Evolutionary conservation across 2,797 vertebrate species (phyloP).

Genomic region (Petrocephalus schoutedeni): DNA sequence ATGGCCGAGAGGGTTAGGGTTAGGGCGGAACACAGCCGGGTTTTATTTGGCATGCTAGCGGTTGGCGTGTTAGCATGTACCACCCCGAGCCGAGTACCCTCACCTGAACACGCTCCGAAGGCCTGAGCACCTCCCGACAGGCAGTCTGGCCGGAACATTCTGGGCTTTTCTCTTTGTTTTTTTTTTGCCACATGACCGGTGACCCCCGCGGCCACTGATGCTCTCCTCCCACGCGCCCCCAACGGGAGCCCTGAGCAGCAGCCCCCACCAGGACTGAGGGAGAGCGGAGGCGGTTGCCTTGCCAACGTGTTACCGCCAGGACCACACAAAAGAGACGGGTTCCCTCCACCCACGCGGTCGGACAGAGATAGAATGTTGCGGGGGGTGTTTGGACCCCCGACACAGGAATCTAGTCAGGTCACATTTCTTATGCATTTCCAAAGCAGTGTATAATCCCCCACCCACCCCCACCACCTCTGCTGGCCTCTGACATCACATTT

Average conservation of each 20-base stretch:
- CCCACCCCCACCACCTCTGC: background rate
- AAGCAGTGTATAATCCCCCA: background rate
- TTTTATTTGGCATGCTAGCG: background rate
- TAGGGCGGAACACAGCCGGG: too few relatives aligned
- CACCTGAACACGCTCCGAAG: background rate
- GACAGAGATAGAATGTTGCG: background rate
- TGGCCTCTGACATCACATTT: background rate
- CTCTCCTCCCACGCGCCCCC: background rate
- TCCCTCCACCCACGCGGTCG: background rate
- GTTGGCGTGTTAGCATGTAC: background rate
- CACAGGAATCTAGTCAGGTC: background rate
- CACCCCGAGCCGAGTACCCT: background rate
- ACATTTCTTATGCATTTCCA: background rate
- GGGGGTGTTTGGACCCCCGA: background rate
- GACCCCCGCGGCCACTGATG: background rate
- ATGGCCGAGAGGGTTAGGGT: background rate
- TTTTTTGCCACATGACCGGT: background rate
- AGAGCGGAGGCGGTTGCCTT: conserved; percentile 3
- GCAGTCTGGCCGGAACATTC: background rate
- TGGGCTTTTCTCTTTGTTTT: background rate
- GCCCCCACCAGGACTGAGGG: background rate
- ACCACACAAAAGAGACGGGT: background rate
- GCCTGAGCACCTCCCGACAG: background rate
- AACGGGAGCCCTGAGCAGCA: background rate
- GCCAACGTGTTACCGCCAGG: background rate